phyloP scores from a whole-genome alignment of 2,888 invertebrate species.

The Alcis repandata region DNA sequence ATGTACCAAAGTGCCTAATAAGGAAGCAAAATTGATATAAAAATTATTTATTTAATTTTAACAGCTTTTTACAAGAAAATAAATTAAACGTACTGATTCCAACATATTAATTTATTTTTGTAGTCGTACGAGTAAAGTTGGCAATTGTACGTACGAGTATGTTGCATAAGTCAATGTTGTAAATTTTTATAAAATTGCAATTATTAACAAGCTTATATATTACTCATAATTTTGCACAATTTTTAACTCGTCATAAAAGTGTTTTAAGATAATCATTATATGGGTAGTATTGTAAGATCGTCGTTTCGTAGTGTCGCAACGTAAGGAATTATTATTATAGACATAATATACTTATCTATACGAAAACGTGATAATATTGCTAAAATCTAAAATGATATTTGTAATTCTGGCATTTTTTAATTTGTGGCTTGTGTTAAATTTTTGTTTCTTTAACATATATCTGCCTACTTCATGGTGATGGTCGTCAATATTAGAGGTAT shows the following conservation, averaged over 20 bases:
- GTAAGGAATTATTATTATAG: not conserved
- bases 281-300: not conserved
- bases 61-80: not conserved
- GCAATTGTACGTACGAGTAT: slow-evolving; percentile 16
- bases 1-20: slow-evolving; percentile 75
- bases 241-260: slow-evolving; percentile 4
- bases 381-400: not conserved
- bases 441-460: not conserved
- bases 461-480: not conserved
- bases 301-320: not conserved
- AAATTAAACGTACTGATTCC: not conserved
- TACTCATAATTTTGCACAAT: slow-evolving; percentile 8
- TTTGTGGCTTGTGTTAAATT: not conserved
- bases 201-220: not conserved
- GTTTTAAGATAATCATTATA: not conserved
- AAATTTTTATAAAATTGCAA: not conserved
- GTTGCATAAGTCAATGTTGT: slow-evolving; percentile 12
- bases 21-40: slow-evolving; percentile 43
- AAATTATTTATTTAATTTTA: not conserved
- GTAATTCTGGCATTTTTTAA: too few relatives aligned
- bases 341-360: not conserved
- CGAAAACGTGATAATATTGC: slow-evolving; percentile 18
- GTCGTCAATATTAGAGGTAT: not conserved
- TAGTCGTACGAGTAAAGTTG: slow-evolving; percentile 20
- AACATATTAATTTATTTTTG: slow-evolving; percentile 19